phyloP scores from a whole-genome alignment of 1,140 invertebrate genomes.

The Lerema accius region DNA sequence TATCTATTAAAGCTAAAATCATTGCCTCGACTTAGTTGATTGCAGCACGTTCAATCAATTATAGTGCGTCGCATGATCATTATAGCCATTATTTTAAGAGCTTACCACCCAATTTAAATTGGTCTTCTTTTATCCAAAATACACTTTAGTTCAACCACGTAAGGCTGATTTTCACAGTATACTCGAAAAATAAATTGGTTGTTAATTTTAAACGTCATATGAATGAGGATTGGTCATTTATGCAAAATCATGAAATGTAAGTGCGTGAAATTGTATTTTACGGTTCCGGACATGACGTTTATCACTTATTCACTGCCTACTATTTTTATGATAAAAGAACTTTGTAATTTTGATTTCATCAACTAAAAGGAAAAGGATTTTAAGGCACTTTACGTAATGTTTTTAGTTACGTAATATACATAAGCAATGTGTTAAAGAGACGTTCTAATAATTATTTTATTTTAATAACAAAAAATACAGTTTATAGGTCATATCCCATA shows the following conservation, averaged over 20 bases:
- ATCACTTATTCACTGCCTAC: slow-evolving; percentile 16
- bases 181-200: slow-evolving; percentile 21
- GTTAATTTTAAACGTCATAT: slow-evolving; percentile 47
- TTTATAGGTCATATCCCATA: too few relatives aligned
- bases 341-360: slow-evolving; percentile 6
- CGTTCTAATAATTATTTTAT: too few relatives aligned
- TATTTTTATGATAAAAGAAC: slow-evolving; percentile 1
- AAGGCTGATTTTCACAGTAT: slow-evolving; percentile 16
- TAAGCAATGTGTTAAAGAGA: too few relatives aligned
- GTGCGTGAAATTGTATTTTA: slow-evolving; percentile 43
- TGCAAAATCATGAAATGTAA: slow-evolving; percentile 42
- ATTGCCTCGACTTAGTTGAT: slow-evolving; percentile 48
- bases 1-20: slow-evolving; percentile 53
- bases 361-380: too few relatives aligned
- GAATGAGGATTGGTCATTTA: slow-evolving; percentile 44
- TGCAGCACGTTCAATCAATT: slow-evolving; percentile 56
- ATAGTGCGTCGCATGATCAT: slow-evolving; percentile 50
- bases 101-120: slow-evolving; percentile 23
- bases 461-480: too few relatives aligned
- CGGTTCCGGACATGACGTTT: slow-evolving; percentile 35
- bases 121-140: slow-evolving; percentile 6
- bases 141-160: slow-evolving; percentile 5
- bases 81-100: slow-evolving; percentile 55
- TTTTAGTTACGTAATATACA: too few relatives aligned
- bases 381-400: too few relatives aligned